Conservation (phyloP, 1,140 invertebrate species). For the Heliconius eleuchia region DNA sequence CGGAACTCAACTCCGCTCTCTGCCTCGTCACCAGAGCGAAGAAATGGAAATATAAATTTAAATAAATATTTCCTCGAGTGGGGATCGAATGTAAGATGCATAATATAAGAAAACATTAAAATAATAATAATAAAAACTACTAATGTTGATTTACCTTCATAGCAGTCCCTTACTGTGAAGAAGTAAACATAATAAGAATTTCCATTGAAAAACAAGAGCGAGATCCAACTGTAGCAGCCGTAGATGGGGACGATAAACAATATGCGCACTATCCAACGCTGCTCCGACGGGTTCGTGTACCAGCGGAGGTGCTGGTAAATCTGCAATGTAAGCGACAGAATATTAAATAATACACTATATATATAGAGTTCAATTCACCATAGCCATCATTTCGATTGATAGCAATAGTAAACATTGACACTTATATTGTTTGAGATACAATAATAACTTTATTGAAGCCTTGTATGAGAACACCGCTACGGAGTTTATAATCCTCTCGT, state of each 20-base stretch:
- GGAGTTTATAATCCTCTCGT: not conserved
- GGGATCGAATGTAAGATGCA: too few relatives aligned
- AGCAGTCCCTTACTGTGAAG: constrained; percentile 99
- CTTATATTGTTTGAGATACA: not conserved
- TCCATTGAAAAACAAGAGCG: constrained; percentile 98
- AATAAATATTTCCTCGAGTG: too few relatives aligned
- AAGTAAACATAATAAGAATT: constrained; percentile 99
- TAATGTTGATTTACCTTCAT: constrained; percentile 89
- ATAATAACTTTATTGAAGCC: not conserved
- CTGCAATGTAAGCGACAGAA: constrained; percentile 82
- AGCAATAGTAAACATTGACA: constrained; percentile 25
- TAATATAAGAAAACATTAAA: too few relatives aligned
- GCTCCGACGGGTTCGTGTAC: constrained; percentile 97
- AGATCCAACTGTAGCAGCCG: constrained; percentile 98
- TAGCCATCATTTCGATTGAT: constrained; percentile 2
- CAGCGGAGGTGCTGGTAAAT: constrained; percentile 97
- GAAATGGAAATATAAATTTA: too few relatives aligned
- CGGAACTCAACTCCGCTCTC: too few relatives aligned
- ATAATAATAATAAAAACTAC: not conserved
- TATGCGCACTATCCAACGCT: constrained; percentile 99
- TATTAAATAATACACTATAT: not conserved
- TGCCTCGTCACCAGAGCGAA: too few relatives aligned
- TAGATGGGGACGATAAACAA: constrained; percentile 99
- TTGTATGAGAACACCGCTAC: too few relatives aligned
- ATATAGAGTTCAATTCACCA: not conserved